phyloP scores from a whole-genome alignment of 2,113 vertebrate species.

The Mustela nigripes region DNA sequence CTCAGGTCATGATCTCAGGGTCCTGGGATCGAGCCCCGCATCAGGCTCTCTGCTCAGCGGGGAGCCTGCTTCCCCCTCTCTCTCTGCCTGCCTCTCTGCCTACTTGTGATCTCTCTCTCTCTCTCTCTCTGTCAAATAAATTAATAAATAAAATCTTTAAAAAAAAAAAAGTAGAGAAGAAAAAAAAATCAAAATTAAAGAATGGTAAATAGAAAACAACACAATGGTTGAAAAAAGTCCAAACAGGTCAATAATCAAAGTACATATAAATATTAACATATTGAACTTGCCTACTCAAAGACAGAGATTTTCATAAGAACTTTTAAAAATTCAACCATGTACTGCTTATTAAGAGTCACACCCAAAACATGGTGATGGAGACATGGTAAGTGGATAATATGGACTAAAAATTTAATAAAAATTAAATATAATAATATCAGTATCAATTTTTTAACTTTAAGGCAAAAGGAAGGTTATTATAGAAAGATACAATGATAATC shows the following conservation, averaged over 20 bases:
- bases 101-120: neutral
- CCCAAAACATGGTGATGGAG: neutral
- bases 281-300: neutral
- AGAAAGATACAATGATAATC: neutral
- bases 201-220: conserved; percentile 37
- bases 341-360: neutral
- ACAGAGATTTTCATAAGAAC: neutral
- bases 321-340: neutral
- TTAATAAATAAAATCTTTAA: neutral
- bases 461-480: neutral
- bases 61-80: too few relatives aligned
- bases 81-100: too few relatives aligned
- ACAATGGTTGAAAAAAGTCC: neutral
- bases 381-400: conserved; percentile 21
- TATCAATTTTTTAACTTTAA: conserved; percentile 6
- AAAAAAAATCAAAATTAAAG: conserved; percentile 36
- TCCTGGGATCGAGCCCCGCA: too few relatives aligned
- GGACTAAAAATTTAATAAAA: conserved; percentile 20
- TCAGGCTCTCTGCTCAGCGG: too few relatives aligned
- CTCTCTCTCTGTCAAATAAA: neutral
- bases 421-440: conserved; percentile 5
- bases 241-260: conserved; percentile 49
- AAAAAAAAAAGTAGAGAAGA: neutral
- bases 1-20: too few relatives aligned
- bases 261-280: conserved; percentile 30